Base-by-base conservation (phyloP, 1,140 invertebrate species). In the Antheraea pernyi region DNA sequence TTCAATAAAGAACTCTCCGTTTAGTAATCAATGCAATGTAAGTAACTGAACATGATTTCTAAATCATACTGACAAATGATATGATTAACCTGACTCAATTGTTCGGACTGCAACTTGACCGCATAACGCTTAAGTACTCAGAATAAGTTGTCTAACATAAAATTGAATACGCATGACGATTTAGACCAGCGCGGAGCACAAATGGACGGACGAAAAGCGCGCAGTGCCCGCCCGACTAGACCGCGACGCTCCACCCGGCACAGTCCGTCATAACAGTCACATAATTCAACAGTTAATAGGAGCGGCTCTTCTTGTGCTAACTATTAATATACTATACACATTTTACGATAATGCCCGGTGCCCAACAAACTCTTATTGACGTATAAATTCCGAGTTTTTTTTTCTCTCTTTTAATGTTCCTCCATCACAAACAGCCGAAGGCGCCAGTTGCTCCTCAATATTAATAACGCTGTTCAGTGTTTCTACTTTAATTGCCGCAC, bases 291-390 rank as follows among this genome's bases (percentile, higher is more conserved):
- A 72, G 67, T 76, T 89, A 89, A 89, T 87, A 86, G 85, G 84
- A 76, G 88, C 88, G 88, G 88, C 85, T 70, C 79, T 79, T 30
- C 82, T 88, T 88, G 78, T 82, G 81, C 83, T 84, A 84, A 87
- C 88, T 88, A 89, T 89, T 89, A 91, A 89, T 42, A 88, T 80
- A 82, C 85, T 82, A 83, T 85, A 82, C 82, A 84, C 80, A 76
- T 88, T 90, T 90, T 86, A 89, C 86, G 83, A 85, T 88, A 89
- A 89, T 89, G 80, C 83, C 82, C 85, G 76, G 80, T 87, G 78
- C 84, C 83, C 85, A 80, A 85, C 83, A 84, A 87, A 87, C 79
- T 88, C 78, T 82, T 89, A 91, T 91, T 87, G 85, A 91, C 79
- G 86, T 82, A 90, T 90, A 90, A 90, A 90, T 87, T 87, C 80